Base-by-base conservation (phyloP, 2,113 vertebrate species). In the Tiliqua scincoides region DNA sequence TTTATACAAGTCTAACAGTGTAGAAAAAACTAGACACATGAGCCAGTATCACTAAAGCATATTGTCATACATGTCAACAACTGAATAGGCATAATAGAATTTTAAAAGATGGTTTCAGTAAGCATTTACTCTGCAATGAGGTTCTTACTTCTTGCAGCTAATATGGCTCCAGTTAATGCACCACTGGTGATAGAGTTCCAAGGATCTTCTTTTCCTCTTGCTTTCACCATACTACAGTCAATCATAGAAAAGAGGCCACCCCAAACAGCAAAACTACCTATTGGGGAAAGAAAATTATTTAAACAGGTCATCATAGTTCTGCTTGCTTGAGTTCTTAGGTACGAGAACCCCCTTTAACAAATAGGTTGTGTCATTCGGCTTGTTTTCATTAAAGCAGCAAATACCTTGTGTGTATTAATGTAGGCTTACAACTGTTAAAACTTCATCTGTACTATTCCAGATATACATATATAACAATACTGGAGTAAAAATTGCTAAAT, bases 161-260 rank as follows among this genome's bases (percentile, higher is more conserved):
- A 96, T 74, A 99, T 97, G 81, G 99, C 98, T 88, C 99, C 99
- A 0, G 98, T 99, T 94, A 99, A 96, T 90, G 99, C 99, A 72
- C 98, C 99, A 0, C 99, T 99, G 0, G 98, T 99, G 94, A 99
- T 99, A 0, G 98, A 99, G 91, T 99, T 99, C 99, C 99, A 99
- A 0, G 99, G 98, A 94, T 99, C 99, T 92, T 99, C 99, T 82
- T 99, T 99, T 37, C 98, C 99, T 88, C 99, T 95, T 82, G 98
- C 96, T 84, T 98, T 98, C 86, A 99, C 98, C 96, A 99, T 96
- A 83, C 98, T 97, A 89, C 98, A 99, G 95, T 99, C 99, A 15
- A 99, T 99, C 97, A 97, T 98, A 87, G 99, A 99, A 93, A 99
- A 99, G 57, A 99, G 97, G 7, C 98, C 98, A 57, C 99, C 99